Evolutionary conservation across 2,113 vertebrate genomes (phyloP), one percentile per base, ranked within the genome.

Genomic region (Dasyurus viverrinus): DNA sequence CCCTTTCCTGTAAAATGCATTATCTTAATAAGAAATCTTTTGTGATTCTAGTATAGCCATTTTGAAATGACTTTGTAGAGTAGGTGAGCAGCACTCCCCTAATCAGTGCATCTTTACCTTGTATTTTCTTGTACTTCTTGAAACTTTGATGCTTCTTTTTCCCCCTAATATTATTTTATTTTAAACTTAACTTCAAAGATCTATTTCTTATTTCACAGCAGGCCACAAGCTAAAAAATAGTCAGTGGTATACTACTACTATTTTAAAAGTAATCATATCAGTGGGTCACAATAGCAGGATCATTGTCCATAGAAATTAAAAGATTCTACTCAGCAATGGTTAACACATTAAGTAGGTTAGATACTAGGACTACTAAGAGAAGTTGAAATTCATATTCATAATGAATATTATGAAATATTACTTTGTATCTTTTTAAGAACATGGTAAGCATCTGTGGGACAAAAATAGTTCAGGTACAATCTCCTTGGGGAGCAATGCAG

Each of bases 1-100:
- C 27, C 89, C 89, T 76, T 52, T 53, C 14, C 68, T 92, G 93
- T 97, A 95, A 96, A 97, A 92, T 90, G 93, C 3, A 42, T 90
- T 50, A 14, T 89, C 47, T 95, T 93, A 92, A n/a, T 93, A 84
- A 95, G 92, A 36, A 91, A 91, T 91, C 36, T 90, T 89, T 91
- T 93, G 68, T 8, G 23, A 94, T 93, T 91, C 12, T 90, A 0
- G 91, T 96, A 91, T 52, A 95, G 2, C 89, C 27, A 14, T 92
- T 92, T 95, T 89, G 90, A 92, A 90, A 53, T 50, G 68, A 30
- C 27, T 48, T 23, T 89, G 42, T 0, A n/a, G 12, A 47, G 84
- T 47, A 36, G 84, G 46, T 19, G 55, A 68, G 36, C 23, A 27
- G 2, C 30, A 53, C 5, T n/a, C n/a, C 47, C 53, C 36, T 60